phyloP scores from a whole-genome alignment of 2,797 vertebrate genomes.

The Chelonia mydas region DNA sequence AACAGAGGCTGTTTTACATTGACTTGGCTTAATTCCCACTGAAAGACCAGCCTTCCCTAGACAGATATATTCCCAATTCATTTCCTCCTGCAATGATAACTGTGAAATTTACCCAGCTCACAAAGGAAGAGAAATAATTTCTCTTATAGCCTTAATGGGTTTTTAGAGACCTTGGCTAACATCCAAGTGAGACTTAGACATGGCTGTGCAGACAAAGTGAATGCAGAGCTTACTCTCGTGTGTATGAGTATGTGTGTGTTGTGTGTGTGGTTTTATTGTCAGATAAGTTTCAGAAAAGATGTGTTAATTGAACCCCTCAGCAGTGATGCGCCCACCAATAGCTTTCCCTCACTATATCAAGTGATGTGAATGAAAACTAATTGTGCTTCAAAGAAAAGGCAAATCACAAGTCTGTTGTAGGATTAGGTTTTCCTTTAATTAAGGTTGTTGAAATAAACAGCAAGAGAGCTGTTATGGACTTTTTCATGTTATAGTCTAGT shows the following conservation, averaged over 20 bases:
- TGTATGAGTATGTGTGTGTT: constrained; percentile 41
- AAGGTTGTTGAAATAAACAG: constrained; percentile 73
- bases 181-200: constrained; percentile 84
- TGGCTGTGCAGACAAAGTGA: constrained; percentile 74
- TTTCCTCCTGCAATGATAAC: constrained; percentile 85
- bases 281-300: constrained; percentile 81
- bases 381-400: constrained; percentile 79
- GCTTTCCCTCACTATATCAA: constrained; percentile 78
- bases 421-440: constrained; percentile 76
- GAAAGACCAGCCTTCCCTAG: constrained; percentile 84
- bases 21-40: constrained; percentile 78
- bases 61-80: constrained; percentile 85
- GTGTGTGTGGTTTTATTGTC: constrained; percentile 77
- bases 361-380: constrained; percentile 87
- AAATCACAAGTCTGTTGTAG: constrained; percentile 73
- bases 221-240: constrained; percentile 67
- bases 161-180: constrained; percentile 88
- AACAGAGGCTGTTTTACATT: constrained; percentile 31
- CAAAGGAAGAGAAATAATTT: constrained; percentile 89
- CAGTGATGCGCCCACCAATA: constrained; percentile 83
- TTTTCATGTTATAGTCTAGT: constrained; percentile 73
- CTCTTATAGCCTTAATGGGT: constrained; percentile 91
- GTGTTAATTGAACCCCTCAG: constrained; percentile 79
- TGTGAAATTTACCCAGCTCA: constrained; percentile 90
- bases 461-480: constrained; percentile 52